Percentiles rank a stretch among this genome's conserved stretches.
Evolutionary conservation across 1,140 invertebrate genomes (phyloP).

Genomic region (Calliopsis andreniformis): DNA sequence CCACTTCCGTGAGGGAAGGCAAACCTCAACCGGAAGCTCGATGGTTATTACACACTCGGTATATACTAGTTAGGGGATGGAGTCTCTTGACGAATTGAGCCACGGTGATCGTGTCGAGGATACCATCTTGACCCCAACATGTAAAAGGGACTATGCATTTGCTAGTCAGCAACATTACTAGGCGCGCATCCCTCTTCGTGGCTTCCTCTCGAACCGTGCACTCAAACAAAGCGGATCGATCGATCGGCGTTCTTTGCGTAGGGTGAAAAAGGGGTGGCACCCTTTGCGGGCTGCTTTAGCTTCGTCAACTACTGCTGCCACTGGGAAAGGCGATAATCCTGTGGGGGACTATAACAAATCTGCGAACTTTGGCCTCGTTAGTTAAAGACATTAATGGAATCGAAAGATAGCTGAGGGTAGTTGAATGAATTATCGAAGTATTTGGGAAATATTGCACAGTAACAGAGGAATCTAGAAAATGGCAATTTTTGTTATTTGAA

Average conservation of each 20-base stretch:
- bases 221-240: background rate
- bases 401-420: too few relatives aligned
- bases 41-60: conserved; percentile 14
- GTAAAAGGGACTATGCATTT: conserved; percentile 50
- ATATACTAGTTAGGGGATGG: background rate
- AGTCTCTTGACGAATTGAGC: background rate
- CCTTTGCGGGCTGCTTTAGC: conserved; percentile 1
- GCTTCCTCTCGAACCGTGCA: conserved; percentile 8
- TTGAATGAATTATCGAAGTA: too few relatives aligned
- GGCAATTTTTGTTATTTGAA: too few relatives aligned
- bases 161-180: conserved; percentile 43
- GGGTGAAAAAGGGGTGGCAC: background rate
- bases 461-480: too few relatives aligned
- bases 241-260: background rate
- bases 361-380: too few relatives aligned
- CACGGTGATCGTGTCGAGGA: conserved; percentile 34
- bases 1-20: background rate
- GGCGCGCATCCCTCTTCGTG: conserved; percentile 1
- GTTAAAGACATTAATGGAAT: too few relatives aligned
- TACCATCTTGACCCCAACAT: conserved; percentile 53
- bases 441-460: too few relatives aligned
- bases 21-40: background rate
- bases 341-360: conserved; percentile 39
- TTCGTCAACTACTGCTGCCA: background rate
- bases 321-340: background rate